Base-by-base conservation (phyloP, 2,888 invertebrate species). In the Lepidocyrtinus sp. region DNA sequence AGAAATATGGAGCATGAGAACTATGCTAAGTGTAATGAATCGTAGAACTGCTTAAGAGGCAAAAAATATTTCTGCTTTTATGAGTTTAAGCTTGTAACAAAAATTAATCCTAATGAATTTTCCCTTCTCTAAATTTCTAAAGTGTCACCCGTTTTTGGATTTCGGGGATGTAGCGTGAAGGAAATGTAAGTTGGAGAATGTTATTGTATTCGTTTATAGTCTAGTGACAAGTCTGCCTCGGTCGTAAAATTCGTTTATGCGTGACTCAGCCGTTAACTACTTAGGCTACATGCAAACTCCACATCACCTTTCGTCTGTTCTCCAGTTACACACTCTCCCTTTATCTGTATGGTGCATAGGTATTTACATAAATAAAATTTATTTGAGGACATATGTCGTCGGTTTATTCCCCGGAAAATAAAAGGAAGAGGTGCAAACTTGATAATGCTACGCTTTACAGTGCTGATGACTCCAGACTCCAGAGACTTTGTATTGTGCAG, bases 201-300 rank as follows among this genome's bases (percentile, higher is more conserved):
- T 55, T 55, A 55, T 55, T 55, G 55, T 55, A n/a, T 17, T 55
- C 46, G 65, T 74, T 80, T 80, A 74, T 74, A 61, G 27, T 65
- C 73, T 21, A 22, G 59, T 75, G 79, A 80, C 74, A 80, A 68
- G 79, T 26, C 79, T 80, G 79, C 62, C 27, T 64, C 27, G 75
- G 68, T 55, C 65, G 70, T 80, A 80, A 80, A 80, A 80, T 46
- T 55, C 74, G 79, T 80, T 79, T 80, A 80, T 75, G 64, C 65
- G 69, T 70, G 74, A 65, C 74, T 74, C 50, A 64, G 64, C 76
- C 62, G 59, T 59, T 55, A 55, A 17, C 55, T n/a, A 55, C 55
- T n/a, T 55, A 2, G 2, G 5, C 55, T n/a, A n/a, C n/a, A n/a
- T 21, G 24, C 62, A 62, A 21, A 9, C 62, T 22, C 22, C 2